Base-by-base conservation (phyloP, 2,888 invertebrate species). In the Caenorhabditis angaria region DNA sequence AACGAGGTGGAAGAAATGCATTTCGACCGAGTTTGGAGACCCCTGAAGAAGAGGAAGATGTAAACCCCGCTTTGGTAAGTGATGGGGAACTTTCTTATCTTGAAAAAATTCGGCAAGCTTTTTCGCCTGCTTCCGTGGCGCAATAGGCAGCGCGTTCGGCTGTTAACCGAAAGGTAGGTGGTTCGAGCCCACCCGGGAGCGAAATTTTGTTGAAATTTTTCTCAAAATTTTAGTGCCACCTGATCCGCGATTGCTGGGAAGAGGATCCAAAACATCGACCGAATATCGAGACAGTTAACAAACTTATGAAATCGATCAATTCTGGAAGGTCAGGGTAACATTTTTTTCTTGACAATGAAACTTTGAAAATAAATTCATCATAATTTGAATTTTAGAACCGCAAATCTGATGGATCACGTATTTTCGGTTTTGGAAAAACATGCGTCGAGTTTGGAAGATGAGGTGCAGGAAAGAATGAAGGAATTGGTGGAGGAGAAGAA, bases 111-210 rank as follows among this genome's bases (percentile, higher is more conserved):
- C 4, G 60, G 28, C 14, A n/a, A 22, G 20, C 6, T 5, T 10
- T 54, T 12, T 54, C 22, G 22, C 51, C 54, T 72, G 78, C 78
- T 78, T 76, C 76, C 75, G 76, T 78, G 78, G 78, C 78, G 78
- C 74, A 78, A 74, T 78, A 70, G 76, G 78, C 77, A 94, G 94
- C 94, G 94, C 94, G 94, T 94, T 94, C 94, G 94, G 94, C 94
- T 94, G 94, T 94, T 94, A 94, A 94, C 94, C 94, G 94, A 94
- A 94, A 94, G 94, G 94, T 94, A 93, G 94, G 93, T 94, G 94
- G 94, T 94, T 94, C 94, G 92, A 94, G 93, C 76, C 78, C 80
- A 77, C 78, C 80, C 78, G 77, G 80, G 75, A 76, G 79, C 79
- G 75, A 77, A 73, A 66, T 27, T 35, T 68, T 76, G 27, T 22